A percentile compares a stretch with the other conserved stretches of the same genome.
These are phyloP conservation scores for Drosophila hamatofila DNA, from an alignment of 2,888 invertebrate species.

Conservation along the genomic window DNA sequence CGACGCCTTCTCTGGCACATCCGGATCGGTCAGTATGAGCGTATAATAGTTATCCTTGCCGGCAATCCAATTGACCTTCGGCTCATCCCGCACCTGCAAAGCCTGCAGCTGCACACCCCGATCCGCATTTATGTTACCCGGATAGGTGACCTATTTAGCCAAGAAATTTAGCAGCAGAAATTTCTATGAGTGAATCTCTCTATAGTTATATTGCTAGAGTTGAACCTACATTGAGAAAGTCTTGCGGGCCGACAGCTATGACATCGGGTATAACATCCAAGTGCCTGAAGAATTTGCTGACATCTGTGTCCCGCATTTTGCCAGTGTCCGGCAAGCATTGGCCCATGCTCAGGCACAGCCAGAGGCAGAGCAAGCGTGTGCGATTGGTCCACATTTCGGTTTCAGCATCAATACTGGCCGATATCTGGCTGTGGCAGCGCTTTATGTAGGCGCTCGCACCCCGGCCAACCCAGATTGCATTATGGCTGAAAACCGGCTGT, in stretches of 20 bases:
- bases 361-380: slow-evolving; percentile 17
- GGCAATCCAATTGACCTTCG: slow-evolving; percentile 60
- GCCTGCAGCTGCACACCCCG: slow-evolving; percentile 90
- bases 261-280: slow-evolving; percentile 83
- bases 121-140: slow-evolving; percentile 85
- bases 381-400: slow-evolving; percentile 31
- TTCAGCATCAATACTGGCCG: slow-evolving; percentile 28
- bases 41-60: slow-evolving; percentile 66
- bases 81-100: slow-evolving; percentile 85
- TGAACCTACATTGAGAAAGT: slow-evolving; percentile 80
- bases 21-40: slow-evolving; percentile 88
- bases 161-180: background rate
- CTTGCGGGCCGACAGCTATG: slow-evolving; percentile 78
- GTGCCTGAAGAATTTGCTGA: slow-evolving; percentile 81
- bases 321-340: background rate
- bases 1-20: slow-evolving; percentile 92
- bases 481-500: slow-evolving; percentile 41
- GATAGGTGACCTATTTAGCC: slow-evolving; percentile 70
- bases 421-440: slow-evolving; percentile 12
- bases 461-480: slow-evolving; percentile 13
- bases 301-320: slow-evolving; percentile 69
- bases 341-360: slow-evolving; percentile 8
- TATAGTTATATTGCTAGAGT: background rate
- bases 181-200: background rate
- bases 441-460: slow-evolving; percentile 43